phyloP scores from a whole-genome alignment of 2,113 vertebrate species.

The Romanogobio albipinnatus region DNA sequence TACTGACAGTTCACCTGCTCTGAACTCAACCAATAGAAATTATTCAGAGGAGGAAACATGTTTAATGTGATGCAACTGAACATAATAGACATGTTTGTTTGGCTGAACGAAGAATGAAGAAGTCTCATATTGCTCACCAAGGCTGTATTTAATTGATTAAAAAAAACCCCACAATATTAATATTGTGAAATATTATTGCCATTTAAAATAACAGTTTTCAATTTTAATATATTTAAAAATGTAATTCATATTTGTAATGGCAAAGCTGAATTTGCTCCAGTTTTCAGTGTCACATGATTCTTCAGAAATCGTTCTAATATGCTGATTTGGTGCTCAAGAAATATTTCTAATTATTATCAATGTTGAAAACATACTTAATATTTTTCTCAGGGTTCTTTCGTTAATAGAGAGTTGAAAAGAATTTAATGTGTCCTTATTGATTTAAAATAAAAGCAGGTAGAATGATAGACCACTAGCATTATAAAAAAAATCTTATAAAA shows the following conservation, averaged over 20 bases:
- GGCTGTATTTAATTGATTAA: too few relatives aligned
- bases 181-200: too few relatives aligned
- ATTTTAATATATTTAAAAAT: too few relatives aligned
- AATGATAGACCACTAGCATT: background rate
- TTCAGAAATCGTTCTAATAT: background rate
- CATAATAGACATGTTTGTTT: background rate
- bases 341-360: background rate
- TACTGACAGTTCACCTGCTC: background rate
- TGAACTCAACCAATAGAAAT: background rate
- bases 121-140: too few relatives aligned
- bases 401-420: background rate
- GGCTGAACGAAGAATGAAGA: too few relatives aligned
- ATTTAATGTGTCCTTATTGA: background rate
- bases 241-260: too few relatives aligned
- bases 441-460: too few relatives aligned
- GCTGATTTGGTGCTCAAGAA: background rate
- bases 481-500: too few relatives aligned
- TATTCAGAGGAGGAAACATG: background rate
- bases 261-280: background rate
- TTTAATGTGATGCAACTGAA: background rate
- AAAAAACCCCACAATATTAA: too few relatives aligned
- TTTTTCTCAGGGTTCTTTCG: background rate
- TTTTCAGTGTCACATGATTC: background rate
- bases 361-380: background rate
- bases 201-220: too few relatives aligned